Evolutionary conservation across 2,888 invertebrate genomes (phyloP), one percentile per base, ranked within the genome.

Genomic region (Fissipunctia ypsillon): DNA sequence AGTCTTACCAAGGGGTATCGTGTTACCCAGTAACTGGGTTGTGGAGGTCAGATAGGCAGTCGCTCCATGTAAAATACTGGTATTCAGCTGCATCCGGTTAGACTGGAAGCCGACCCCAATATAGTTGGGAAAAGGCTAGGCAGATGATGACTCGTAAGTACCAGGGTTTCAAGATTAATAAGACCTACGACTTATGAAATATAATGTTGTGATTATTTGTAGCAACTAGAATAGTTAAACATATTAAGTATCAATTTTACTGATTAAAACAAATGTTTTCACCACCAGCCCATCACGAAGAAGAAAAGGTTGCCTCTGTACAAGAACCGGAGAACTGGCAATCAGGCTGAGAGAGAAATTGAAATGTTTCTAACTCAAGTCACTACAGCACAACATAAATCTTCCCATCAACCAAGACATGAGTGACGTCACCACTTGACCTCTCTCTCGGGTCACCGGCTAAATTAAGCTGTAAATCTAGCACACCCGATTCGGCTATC

Each of bases 381-480:
- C 16, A 52, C 43, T 48, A n/a, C 43, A 41, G 41, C 69, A 67
- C 48, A 73, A 63, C 74, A 78, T 77, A 83, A 69, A 84, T 81
- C 81, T 67, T 35, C 0, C 50, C 38, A 71, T 83, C 45, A 56
- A 38, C 25, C 19, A 66, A 67, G 71, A 66, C 75, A 75, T 83
- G 71, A 66, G 54, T 71, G 81, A 75, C 80, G 61, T 74, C 65
- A 45, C 43, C 38, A 41, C 66, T 80, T 78, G 84, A 80, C 80
- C 86, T 69, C 73, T 22, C 76, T 69, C 25, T 56, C 74, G 65
- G 74, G 76, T 74, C 77, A 70, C 41, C 48, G 19, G 9, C 64
- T 65, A 68, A 80, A 84, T 86, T 78, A 73, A 65, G 78, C 73
- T 71, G 70, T 85, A 82, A 80, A 84, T 80, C 72, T 72, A 76